Evolutionary conservation across 2,113 vertebrate genomes (phyloP).

Genomic region (Zosterops pallidus): DNA sequence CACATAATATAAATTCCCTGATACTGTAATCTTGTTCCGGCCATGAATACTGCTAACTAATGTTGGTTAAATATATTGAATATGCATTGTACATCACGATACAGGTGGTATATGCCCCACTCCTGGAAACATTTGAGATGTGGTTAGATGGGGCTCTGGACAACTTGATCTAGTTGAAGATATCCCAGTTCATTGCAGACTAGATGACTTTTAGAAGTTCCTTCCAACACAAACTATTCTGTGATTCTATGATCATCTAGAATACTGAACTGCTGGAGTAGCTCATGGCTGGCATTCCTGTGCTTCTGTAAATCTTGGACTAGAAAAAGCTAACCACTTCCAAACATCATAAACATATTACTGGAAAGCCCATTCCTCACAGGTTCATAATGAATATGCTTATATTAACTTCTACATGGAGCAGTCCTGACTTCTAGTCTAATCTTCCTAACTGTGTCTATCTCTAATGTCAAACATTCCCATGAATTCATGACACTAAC

Average conservation of each 20-base stretch:
- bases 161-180: neutral
- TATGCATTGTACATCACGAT: neutral
- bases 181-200: neutral
- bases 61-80: neutral
- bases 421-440: neutral
- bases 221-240: neutral
- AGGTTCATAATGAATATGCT: neutral
- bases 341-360: neutral
- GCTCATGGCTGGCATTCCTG: neutral
- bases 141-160: neutral
- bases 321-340: neutral
- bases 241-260: neutral
- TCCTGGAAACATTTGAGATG: neutral
- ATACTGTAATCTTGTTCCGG: neutral
- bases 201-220: neutral
- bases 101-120: neutral
- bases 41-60: neutral
- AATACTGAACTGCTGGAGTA: neutral
- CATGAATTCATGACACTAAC: rapidly evolving
- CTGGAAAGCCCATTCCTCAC: neutral
- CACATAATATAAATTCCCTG: neutral
- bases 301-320: neutral
- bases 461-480: neutral
- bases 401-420: neutral
- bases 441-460: neutral